These are phyloP conservation scores for Cephus runcator DNA, from an alignment of 2,888 invertebrate species.

Conservation along the genomic window DNA sequence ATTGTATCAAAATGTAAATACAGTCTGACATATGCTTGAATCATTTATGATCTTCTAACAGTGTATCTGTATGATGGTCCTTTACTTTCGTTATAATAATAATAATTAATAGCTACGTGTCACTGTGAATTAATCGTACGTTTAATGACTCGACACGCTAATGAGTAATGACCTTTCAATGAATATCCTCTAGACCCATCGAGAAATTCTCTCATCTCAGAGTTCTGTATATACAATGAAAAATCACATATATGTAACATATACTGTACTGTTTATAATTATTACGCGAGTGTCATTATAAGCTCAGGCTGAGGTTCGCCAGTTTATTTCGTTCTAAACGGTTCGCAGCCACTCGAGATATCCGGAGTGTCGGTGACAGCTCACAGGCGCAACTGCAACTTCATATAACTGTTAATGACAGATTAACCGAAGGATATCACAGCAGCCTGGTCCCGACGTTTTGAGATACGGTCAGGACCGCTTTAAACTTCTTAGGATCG, in stretches of 20 bases:
- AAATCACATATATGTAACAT: neutral
- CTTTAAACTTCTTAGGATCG: neutral
- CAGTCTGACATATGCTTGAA: neutral
- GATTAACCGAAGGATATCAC: neutral
- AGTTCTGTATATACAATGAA: neutral
- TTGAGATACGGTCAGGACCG: neutral
- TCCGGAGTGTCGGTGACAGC: slow-evolving; percentile 29
- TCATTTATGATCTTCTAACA: neutral
- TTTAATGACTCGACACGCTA: neutral
- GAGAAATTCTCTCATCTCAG: neutral
- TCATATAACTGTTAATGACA: neutral
- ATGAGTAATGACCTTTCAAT: neutral
- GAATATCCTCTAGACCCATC: neutral
- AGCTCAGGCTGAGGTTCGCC: neutral
- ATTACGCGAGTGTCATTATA: neutral
- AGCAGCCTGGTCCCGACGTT: neutral
- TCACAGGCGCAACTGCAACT: slow-evolving; percentile 14
- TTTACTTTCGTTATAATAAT: neutral
- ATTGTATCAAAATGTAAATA: neutral
- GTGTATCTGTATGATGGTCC: neutral
- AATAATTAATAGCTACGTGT: neutral
- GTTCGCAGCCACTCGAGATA: slow-evolving; percentile 21
- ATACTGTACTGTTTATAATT: neutral
- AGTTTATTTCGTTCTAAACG: slow-evolving; percentile 24
- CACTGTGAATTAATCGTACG: neutral